Evolutionary conservation across 2,113 vertebrate genomes (phyloP).

Genomic region (Vimba vimba): DNA sequence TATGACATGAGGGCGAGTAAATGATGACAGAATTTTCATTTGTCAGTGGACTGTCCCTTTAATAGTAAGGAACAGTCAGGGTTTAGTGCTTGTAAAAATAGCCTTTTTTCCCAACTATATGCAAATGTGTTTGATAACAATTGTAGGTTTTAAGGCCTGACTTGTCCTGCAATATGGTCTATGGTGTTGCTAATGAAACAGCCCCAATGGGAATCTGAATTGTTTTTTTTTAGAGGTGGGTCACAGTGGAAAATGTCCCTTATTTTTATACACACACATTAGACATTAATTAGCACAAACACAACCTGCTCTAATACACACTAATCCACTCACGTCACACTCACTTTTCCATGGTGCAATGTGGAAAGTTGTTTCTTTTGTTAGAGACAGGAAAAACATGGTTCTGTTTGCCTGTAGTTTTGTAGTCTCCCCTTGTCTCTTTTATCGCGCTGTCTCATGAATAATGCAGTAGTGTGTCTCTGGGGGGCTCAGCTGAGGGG

Average conservation of each 20-base stretch:
- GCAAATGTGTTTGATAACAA: neutral
- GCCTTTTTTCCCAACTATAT: neutral
- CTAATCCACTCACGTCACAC: conserved; percentile 7
- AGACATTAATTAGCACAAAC: conserved; percentile 18
- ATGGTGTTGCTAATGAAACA: neutral
- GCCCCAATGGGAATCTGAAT: conserved; percentile 1
- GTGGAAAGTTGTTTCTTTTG: conserved; percentile 38
- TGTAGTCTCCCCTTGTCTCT: neutral
- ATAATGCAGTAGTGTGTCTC: conserved; percentile 51
- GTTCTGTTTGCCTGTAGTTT: neutral
- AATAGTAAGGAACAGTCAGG: neutral
- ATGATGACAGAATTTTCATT: neutral
- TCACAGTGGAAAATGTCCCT: conserved; percentile 15
- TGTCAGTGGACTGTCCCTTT: neutral
- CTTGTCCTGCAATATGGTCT: neutral
- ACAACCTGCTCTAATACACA: neutral
- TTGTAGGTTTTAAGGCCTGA: neutral
- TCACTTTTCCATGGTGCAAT: conserved; percentile 31
- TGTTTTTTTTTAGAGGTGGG: conserved; percentile 13
- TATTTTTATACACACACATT: conserved; percentile 9
- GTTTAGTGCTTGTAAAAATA: neutral
- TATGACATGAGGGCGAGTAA: no score
- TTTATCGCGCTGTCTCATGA: conserved; percentile 17
- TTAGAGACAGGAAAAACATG: conserved; percentile 42
- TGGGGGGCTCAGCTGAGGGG: conserved; percentile 37